Conservation (phyloP, 2,888 invertebrate species). For the Tubulanus polymorphus region DNA sequence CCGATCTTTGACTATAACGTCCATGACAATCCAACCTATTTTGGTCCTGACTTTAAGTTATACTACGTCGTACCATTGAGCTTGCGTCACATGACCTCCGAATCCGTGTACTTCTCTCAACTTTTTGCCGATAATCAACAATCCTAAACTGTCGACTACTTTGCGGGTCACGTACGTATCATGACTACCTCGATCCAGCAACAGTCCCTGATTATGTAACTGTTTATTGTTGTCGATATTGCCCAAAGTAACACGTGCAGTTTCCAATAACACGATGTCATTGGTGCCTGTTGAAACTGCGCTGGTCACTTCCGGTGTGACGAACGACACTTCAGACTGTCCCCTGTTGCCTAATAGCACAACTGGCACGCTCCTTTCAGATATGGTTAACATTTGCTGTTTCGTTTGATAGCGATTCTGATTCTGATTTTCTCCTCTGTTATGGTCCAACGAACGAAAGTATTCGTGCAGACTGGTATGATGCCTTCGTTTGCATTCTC, state of each 20-base stretch:
- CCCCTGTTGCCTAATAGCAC: too few relatives aligned
- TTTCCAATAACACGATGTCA: background rate
- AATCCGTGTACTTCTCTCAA: background rate
- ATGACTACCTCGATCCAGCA: background rate
- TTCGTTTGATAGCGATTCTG: too few relatives aligned
- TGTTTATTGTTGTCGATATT: background rate
- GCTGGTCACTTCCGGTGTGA: too few relatives aligned
- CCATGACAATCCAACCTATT: background rate
- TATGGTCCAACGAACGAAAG: too few relatives aligned
- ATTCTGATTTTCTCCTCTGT: too few relatives aligned
- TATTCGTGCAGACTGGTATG: too few relatives aligned
- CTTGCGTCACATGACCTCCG: background rate
- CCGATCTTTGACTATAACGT: background rate
- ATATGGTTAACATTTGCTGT: too few relatives aligned
- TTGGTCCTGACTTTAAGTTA: background rate
- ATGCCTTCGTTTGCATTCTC: too few relatives aligned
- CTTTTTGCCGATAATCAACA: background rate
- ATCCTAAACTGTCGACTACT: background rate
- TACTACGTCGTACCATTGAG: background rate
- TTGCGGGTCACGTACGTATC: background rate
- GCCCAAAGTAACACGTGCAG: background rate
- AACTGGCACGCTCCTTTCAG: too few relatives aligned
- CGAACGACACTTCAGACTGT: too few relatives aligned
- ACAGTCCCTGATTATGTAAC: background rate
- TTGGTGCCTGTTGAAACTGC: too few relatives aligned